Evolutionary conservation across 2,113 vertebrate species (phyloP), one percentile per base, ranked within the genome.

Genomic region (Melanerpes aurifrons): DNA sequence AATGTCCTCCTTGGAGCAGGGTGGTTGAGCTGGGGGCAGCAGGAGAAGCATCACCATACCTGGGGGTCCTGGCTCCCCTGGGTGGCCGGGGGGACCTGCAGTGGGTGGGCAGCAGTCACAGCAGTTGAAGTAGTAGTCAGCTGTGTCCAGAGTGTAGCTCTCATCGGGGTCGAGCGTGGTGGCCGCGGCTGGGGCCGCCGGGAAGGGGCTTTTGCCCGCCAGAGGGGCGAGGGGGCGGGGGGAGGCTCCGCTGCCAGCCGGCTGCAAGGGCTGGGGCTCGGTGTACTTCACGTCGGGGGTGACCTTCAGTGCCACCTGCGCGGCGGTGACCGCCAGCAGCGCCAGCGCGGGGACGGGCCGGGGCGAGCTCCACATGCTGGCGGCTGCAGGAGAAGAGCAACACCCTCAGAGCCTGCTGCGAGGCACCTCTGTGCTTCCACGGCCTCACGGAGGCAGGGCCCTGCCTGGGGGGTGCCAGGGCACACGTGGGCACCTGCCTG

Each of bases 81-180:
- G 98, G n/a, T 97, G 97, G 45, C 99, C 99, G 74, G 94, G 98
- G 47, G 97, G 98, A 4, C 98, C 99, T 22, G 58, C 68, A 15
- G 96, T 73, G 9, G 98, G 96, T 2, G 98, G 97, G 93, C 99
- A 99, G 95, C 99, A 99, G 61, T 98, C 99, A 61, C 99, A 99
- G 95, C 99, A 99, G 92, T 99, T 99, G 95, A 98, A 98, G 97
- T 99, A 98, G 95, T 98, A 99, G 88, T 99, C 98, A 0, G 97
- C 98, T 3, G 98, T 95, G 90, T 99, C 98, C 10, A 99, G 94
- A 1, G 98, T 98, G 97, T 98, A 98, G 82, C 99, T 99, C 61
- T 99, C 98, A 16, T 86, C 96, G 28, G 98, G 97, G 59, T 97
- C 92, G 20, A 97, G 87, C 0, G 97, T 98, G 82, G 95, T 96